phyloP scores from a whole-genome alignment of 2,797 vertebrate species.

The Myripristis murdjan region DNA sequence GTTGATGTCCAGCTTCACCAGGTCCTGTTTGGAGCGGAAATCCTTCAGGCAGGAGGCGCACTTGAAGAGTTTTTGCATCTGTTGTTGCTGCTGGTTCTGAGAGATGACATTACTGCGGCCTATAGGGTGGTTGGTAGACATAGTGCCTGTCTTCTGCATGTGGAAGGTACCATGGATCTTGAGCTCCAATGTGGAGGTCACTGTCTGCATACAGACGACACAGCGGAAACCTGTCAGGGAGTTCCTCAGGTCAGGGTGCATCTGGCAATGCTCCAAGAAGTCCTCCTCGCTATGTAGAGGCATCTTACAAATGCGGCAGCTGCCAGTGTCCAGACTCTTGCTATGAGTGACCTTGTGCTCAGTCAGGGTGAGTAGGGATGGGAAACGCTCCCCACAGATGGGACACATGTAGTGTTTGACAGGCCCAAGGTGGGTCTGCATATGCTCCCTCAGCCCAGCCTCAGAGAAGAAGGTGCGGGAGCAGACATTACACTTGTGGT shows the following conservation, averaged over 20 bases:
- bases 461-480: slow-evolving; percentile 99
- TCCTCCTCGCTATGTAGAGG: slow-evolving; percentile 98
- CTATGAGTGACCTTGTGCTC: slow-evolving; percentile 99
- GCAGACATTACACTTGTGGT: slow-evolving; percentile 98
- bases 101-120: slow-evolving; percentile 75
- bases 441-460: slow-evolving; percentile 96
- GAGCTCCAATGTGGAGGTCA: slow-evolving; percentile 98
- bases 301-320: slow-evolving; percentile 99
- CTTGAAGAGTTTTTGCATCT: slow-evolving; percentile 92
- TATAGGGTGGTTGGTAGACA: slow-evolving; percentile 84
- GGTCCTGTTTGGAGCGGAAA: slow-evolving; percentile 96
- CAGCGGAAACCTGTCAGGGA: slow-evolving; percentile 99
- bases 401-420: slow-evolving; percentile 99
- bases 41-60: slow-evolving; percentile 98
- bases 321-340: slow-evolving; percentile 99
- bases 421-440: slow-evolving; percentile 99
- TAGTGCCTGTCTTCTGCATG: slow-evolving; percentile 98
- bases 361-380: slow-evolving; percentile 97
- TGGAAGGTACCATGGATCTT: slow-evolving; percentile 99
- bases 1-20: slow-evolving; percentile 98
- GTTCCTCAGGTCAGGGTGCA: slow-evolving; percentile 98
- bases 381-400: slow-evolving; percentile 98
- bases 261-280: slow-evolving; percentile 99
- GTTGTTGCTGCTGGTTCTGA: slow-evolving; percentile 88
- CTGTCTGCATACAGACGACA: slow-evolving; percentile 99